Evolutionary conservation across 2,888 invertebrate genomes (phyloP).

Genomic region (Parascotia fuliginaria): DNA sequence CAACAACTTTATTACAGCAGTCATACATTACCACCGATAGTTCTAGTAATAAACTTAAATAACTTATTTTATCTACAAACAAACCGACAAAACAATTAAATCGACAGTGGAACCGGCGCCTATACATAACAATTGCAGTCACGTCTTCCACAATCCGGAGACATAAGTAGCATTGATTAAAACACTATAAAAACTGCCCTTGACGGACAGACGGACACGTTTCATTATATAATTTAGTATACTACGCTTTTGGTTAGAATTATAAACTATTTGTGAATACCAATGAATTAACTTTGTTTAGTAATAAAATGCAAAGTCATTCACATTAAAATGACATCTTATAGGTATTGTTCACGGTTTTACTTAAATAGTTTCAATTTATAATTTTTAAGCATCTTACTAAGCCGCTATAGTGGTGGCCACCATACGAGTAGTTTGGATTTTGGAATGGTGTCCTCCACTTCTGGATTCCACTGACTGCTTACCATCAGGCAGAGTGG

Average conservation of each 20-base stretch:
- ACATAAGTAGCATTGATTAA: constrained; percentile 64
- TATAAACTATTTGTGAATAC: constrained; percentile 11
- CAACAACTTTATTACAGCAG: background rate
- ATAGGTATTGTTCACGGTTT: too few relatives aligned
- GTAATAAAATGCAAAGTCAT: too few relatives aligned
- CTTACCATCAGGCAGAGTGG: too few relatives aligned
- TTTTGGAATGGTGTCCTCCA: too few relatives aligned
- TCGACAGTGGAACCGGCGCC: constrained; percentile 36
- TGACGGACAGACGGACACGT: constrained; percentile 37
- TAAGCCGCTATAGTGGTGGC: too few relatives aligned
- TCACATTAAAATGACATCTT: too few relatives aligned
- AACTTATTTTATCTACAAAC: constrained; percentile 1
- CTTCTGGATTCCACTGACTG: too few relatives aligned
- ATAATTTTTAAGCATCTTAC: too few relatives aligned
- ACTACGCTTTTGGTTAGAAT: constrained; percentile 30
- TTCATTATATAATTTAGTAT: constrained; percentile 38
- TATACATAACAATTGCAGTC: constrained; percentile 24
- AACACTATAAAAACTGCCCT: constrained; percentile 66
- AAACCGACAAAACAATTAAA: constrained; percentile 7
- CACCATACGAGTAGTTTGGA: too few relatives aligned
- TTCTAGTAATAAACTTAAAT: background rate
- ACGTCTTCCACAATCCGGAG: constrained; percentile 38
- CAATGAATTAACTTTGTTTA: background rate
- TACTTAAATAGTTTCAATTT: too few relatives aligned
- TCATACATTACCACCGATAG: background rate